phyloP scores from a whole-genome alignment of 2,888 invertebrate genomes.

The Acleris cristana region DNA sequence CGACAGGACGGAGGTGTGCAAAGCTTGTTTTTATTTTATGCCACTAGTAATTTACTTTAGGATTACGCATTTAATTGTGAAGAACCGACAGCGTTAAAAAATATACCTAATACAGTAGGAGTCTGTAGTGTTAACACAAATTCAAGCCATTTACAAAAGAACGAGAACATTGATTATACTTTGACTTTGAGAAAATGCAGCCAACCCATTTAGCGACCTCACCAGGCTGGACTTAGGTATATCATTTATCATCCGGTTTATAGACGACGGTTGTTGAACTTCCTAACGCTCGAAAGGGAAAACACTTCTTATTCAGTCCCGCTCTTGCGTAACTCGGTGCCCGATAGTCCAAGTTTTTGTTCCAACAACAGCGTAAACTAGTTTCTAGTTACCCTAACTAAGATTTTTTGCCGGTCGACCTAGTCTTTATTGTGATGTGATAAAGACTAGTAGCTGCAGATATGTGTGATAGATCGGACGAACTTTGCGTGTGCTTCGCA shows the following conservation, averaged over 20 bases:
- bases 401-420: slow-evolving; percentile 42
- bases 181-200: slow-evolving; percentile 9
- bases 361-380: slow-evolving; percentile 59
- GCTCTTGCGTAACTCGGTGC: slow-evolving; percentile 77
- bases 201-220: slow-evolving; percentile 16
- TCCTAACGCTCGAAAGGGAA: slow-evolving; percentile 74
- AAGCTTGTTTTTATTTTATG: too few species aligned
- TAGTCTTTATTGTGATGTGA: slow-evolving; percentile 38
- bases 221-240: slow-evolving; percentile 5
- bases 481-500: slow-evolving; percentile 44
- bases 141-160: too few species aligned
- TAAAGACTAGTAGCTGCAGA: slow-evolving; percentile 33
- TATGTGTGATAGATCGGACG: slow-evolving; percentile 28
- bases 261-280: slow-evolving; percentile 66
- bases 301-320: slow-evolving; percentile 68
- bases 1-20: slow-evolving; percentile 11
- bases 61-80: too few species aligned
- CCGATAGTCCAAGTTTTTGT: slow-evolving; percentile 66
- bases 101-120: too few species aligned
- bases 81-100: neutral
- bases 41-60: too few species aligned
- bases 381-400: slow-evolving; percentile 50
- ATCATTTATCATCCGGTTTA: slow-evolving; percentile 56
- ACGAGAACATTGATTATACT: too few species aligned
- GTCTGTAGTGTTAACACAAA: too few species aligned